phyloP scores from a whole-genome alignment of 2,113 vertebrate species.

The Chionodraco myersi region DNA sequence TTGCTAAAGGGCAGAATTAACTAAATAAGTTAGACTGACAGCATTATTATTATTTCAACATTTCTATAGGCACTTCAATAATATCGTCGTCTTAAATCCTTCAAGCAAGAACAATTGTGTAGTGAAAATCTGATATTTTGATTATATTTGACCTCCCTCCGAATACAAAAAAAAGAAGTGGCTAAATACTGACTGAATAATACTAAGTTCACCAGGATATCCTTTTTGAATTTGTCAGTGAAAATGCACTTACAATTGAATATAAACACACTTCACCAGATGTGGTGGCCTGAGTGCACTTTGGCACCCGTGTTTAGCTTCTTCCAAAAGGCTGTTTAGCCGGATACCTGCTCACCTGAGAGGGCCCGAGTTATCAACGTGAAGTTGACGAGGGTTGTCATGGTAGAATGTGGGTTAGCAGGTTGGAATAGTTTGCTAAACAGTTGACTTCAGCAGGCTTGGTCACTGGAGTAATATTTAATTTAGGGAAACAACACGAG shows the following conservation, averaged over 20 bases:
- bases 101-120: no score
- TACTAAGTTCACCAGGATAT: background rate
- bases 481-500: constrained; percentile 6
- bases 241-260: background rate
- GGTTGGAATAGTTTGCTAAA: constrained; percentile 52
- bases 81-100: no score
- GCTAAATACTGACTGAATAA: background rate
- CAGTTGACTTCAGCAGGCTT: constrained; percentile 3
- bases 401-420: constrained; percentile 61
- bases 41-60: no score
- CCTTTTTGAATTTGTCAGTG: background rate
- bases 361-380: background rate
- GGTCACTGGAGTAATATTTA: constrained; percentile 55
- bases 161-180: no score
- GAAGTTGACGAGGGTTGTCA: constrained; percentile 2
- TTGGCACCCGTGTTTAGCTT: background rate
- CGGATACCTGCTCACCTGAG: constrained; percentile 12
- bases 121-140: no score
- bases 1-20: no score
- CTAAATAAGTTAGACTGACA: no score
- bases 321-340: background rate
- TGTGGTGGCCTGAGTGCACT: background rate
- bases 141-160: no score
- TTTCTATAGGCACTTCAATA: no score
- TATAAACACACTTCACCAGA: background rate